A percentile compares a stretch with the other conserved stretches of the same genome.
Conservation (phyloP, 2,888 invertebrate species). For the Palloptera scutellata region DNA sequence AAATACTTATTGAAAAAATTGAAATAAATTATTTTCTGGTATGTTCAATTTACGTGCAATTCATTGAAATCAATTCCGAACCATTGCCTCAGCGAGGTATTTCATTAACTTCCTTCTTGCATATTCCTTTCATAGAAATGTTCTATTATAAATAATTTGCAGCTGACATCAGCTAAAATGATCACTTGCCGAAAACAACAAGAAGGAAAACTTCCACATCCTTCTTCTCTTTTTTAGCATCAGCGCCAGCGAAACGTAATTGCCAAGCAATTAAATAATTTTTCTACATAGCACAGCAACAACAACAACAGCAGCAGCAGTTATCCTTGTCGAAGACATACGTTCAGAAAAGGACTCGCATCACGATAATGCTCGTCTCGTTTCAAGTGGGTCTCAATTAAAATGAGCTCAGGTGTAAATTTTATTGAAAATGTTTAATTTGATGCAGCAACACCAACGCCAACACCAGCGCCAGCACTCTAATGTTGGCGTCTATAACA, state of each 20-base stretch:
- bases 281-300: slow-evolving; percentile 31
- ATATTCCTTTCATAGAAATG: background rate
- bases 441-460: slow-evolving; percentile 4
- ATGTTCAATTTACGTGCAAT: slow-evolving; percentile 6
- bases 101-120: background rate
- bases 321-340: background rate
- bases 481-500: background rate
- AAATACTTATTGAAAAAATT: background rate
- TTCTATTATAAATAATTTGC: slow-evolving; percentile 18
- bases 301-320: slow-evolving; percentile 8
- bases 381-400: slow-evolving; percentile 55
- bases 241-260: slow-evolving; percentile 23
- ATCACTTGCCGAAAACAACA: slow-evolving; percentile 18
- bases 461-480: background rate
- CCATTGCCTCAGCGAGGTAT: background rate
- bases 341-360: background rate
- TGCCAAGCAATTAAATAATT: slow-evolving; percentile 58
- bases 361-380: background rate
- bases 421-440: slow-evolving; percentile 62
- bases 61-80: slow-evolving; percentile 51
- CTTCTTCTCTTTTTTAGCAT: background rate
- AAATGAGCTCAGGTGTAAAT: slow-evolving; percentile 65
- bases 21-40: slow-evolving; percentile 2
- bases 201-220: slow-evolving; percentile 11
- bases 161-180: slow-evolving; percentile 30